A percentile compares a stretch with the other conserved stretches of the same genome.
Evolutionary conservation across 1,140 invertebrate genomes (phyloP).

Genomic region (Drosophila busckii): DNA sequence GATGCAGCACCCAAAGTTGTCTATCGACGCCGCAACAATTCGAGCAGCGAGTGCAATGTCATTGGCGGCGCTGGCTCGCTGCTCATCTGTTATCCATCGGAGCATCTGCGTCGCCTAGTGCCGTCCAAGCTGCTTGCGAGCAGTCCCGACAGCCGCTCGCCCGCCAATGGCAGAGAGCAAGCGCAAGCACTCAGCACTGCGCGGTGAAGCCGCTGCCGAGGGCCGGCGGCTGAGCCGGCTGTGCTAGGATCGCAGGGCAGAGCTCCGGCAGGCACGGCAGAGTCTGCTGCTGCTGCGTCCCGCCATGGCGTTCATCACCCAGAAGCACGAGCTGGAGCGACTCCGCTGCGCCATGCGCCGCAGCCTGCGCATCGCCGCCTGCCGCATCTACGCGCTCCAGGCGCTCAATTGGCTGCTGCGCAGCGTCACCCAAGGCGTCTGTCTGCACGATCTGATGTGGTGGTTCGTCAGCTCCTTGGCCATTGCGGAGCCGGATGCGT

Average conservation of each 20-base stretch:
- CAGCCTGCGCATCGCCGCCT: conserved; percentile 89
- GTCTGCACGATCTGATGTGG: conserved; percentile 96
- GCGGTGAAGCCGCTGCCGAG: too few species aligned
- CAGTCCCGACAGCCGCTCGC: conserved; percentile 27
- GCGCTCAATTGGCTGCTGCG: conserved; percentile 96
- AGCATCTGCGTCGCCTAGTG: conserved; percentile 86
- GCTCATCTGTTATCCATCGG: conserved; percentile 89
- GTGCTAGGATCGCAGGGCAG: too few species aligned
- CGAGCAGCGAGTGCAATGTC: conserved; percentile 68
- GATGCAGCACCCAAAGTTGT: conserved; percentile 65
- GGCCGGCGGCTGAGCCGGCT: too few species aligned
- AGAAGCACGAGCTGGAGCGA: conserved; percentile 90
- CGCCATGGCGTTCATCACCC: conserved; percentile 90
- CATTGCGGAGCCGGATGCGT: conserved; percentile 43
- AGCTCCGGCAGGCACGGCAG: conserved; percentile 5
- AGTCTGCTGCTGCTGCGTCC: conserved; percentile 81
- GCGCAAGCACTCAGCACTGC: background rate
- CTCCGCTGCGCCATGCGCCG: conserved; percentile 91
- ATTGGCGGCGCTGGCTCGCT: conserved; percentile 85
- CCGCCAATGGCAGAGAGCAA: background rate
- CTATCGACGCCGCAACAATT: conserved; percentile 69
- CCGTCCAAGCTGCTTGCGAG: conserved; percentile 78
- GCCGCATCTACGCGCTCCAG: conserved; percentile 89
- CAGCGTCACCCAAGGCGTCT: conserved; percentile 93
- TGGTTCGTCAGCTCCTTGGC: conserved; percentile 92